Conservation (phyloP, 2,797 vertebrate genomes). For the Spatula versicolor region DNA sequence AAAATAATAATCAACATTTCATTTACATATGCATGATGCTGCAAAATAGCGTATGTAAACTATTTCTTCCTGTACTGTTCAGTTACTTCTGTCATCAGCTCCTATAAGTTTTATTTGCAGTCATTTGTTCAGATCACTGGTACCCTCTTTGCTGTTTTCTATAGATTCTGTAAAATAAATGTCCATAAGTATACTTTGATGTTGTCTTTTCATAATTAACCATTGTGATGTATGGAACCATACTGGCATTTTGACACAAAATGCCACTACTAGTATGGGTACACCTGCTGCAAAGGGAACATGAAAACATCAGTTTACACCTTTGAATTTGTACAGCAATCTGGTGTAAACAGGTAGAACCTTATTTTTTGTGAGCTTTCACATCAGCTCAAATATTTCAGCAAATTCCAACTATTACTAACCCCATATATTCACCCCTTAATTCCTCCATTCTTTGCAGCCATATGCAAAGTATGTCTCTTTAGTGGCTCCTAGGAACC, state of each 20-base stretch:
- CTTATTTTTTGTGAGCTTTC: constrained; percentile 12
- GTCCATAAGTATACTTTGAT: constrained; percentile 79
- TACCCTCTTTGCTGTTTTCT: constrained; percentile 73
- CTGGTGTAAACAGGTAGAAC: constrained; percentile 76
- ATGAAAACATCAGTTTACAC: constrained; percentile 74
- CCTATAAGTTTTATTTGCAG: constrained; percentile 77
- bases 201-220: constrained; percentile 85
- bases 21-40: constrained; percentile 92
- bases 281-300: constrained; percentile 79
- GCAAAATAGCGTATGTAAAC: constrained; percentile 80
- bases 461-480: neutral
- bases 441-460: constrained; percentile 40
- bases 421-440: neutral
- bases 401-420: constrained; percentile 27
- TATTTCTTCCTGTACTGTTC: constrained; percentile 78
- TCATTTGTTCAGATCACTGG: constrained; percentile 76
- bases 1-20: constrained; percentile 87
- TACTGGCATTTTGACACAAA: constrained; percentile 85
- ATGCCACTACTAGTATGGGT: constrained; percentile 81
- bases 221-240: constrained; percentile 79
- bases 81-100: constrained; percentile 78
- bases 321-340: constrained; percentile 56
- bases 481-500: constrained; percentile 38
- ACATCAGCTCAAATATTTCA: constrained; percentile 1
- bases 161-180: constrained; percentile 81